Conservation (phyloP, 2,113 vertebrate genomes). For the Gopherus flavomarginatus region DNA sequence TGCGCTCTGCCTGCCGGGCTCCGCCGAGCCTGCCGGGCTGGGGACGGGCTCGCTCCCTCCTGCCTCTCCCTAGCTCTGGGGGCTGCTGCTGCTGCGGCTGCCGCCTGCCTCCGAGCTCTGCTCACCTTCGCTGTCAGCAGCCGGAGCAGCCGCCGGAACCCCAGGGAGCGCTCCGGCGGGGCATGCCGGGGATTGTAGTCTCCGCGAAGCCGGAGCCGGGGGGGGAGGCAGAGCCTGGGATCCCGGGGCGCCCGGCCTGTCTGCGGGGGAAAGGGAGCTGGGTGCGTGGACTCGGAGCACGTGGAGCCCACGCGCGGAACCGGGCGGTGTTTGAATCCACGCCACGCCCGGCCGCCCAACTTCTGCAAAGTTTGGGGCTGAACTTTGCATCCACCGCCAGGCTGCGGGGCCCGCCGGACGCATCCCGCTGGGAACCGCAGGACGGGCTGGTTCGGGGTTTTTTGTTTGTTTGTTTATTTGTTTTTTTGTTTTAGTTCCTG, state of each 20-base stretch:
- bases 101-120: constrained; percentile 51
- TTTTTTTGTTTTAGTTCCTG: not conserved
- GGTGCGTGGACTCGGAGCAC: constrained; percentile 14
- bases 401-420: not conserved
- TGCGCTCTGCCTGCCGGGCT: constrained; percentile 5
- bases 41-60: constrained; percentile 43
- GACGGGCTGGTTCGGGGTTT: not conserved
- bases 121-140: constrained; percentile 75
- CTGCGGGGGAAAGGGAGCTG: not conserved
- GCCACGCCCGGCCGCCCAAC: not conserved
- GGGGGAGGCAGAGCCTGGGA: too few relatives aligned
- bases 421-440: not conserved
- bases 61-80: constrained; percentile 67
- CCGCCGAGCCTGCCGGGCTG: constrained; percentile 66
- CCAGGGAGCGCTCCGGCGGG: constrained; percentile 76
- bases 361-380: not conserved
- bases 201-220: not conserved
- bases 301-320: not conserved
- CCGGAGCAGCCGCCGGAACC: constrained; percentile 75
- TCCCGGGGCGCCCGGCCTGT: not conserved
- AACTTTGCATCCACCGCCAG: not conserved
- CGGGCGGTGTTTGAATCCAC: not conserved
- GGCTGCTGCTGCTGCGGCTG: constrained; percentile 35
- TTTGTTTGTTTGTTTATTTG: too few relatives aligned
- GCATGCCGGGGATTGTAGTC: constrained; percentile 80